Percentiles rank a stretch among this genome's conserved stretches.
Conservation (phyloP, 2,797 vertebrate species). For the Alca torda region DNA sequence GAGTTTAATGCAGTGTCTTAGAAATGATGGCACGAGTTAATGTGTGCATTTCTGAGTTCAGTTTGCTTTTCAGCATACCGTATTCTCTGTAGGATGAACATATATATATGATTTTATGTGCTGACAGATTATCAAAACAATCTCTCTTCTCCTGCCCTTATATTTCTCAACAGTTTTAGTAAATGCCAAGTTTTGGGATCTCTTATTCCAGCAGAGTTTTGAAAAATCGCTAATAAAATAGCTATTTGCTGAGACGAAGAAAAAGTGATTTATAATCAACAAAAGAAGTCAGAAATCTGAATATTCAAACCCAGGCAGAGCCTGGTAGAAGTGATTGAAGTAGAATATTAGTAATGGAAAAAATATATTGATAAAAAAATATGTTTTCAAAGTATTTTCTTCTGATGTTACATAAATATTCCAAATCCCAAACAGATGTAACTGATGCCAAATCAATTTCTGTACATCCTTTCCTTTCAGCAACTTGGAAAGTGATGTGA, state of each 20-base stretch:
- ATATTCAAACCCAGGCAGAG: background rate
- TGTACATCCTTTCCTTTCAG: constrained; percentile 40
- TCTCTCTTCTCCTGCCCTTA: background rate
- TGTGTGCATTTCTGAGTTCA: background rate
- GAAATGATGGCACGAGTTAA: background rate
- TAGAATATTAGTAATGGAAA: background rate
- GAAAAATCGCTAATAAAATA: background rate
- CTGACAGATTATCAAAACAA: background rate
- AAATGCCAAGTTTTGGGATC: background rate
- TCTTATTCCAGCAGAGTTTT: background rate
- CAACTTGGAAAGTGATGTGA: constrained; percentile 52
- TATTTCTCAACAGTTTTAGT: background rate
- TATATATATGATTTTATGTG: background rate
- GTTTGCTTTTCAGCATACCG: background rate
- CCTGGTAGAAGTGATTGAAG: background rate
- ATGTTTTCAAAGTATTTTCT: constrained; percentile 54
- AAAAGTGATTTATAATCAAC: background rate
- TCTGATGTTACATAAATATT: constrained; percentile 63
- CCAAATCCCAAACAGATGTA: constrained; percentile 67
- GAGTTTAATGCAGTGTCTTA: background rate
- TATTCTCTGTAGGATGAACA: background rate
- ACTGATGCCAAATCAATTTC: constrained; percentile 56
- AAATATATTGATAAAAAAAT: constrained; percentile 40
- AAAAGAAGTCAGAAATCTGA: background rate
- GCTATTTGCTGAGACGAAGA: background rate